Evolutionary conservation across 64 coral and sea anemone species (phyloP), one percentile per base, ranked within the genome.

Genomic region (Cladopsammia gracilis): DNA sequence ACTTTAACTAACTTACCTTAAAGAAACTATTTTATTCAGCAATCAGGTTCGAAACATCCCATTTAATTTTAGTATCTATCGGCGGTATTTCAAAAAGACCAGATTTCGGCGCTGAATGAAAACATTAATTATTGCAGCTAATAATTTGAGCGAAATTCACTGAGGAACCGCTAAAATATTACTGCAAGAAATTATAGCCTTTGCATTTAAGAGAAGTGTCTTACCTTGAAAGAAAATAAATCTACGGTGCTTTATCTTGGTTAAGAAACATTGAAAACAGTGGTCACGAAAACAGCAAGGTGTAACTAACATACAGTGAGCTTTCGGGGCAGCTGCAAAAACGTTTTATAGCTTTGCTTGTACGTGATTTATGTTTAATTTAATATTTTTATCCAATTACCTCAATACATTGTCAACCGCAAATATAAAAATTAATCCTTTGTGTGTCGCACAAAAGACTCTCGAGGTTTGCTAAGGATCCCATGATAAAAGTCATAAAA

Each of bases 371-470:
- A 19, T 34, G 4, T 84, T 84, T 67, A 84, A 84, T 84, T 53
- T 67, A 68, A 68, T 50, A 82, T 84, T 84, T 66, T 24, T 84
- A 46, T 66, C 80, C 47, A 84, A 51, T 84, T 84, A 67, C 11
- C 19, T 51, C 0, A 20, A 84, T 20, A 84, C 43, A 68, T 25
- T 7, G 26, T 48, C 61, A 25, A 84, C 80, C 80, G 12, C 80
- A 84, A 66, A 84, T 50, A 24, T 12, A 14, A 44, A 23, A 48
- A 84, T 50, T 24, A 48, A 47, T 49, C 45, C 45, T 13, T 67
- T 84, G 20, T 84, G 80, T 68, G 48, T 23, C 12, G 45, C 10
- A 64, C 44, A 68, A 60, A 80, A n/a, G 77, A 12, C 43, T 10
- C 23, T 70, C 0, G 23, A 70, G 23, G 25, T 70, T 11, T 70